Percentiles rank a stretch among this genome's conserved stretches.
These are phyloP conservation scores for Montipora capitata DNA, from an alignment of 92 coral and sea anemone genomes.

Conservation along the genomic window DNA sequence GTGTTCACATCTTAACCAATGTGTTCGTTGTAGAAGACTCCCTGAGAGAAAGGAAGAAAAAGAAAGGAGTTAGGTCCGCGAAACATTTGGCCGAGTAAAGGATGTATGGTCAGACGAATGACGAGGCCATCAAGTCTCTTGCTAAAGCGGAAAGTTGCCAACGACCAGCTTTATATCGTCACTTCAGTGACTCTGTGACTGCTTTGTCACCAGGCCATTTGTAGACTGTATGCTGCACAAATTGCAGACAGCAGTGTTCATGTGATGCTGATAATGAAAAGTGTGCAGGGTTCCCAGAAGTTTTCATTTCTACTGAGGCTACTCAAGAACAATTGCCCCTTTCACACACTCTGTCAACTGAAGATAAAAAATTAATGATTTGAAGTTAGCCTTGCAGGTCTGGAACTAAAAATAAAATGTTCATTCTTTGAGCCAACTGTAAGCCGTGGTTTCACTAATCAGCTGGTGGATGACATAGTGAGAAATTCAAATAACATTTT, in stretches of 20 bases:
- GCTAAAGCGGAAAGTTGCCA: too few relatives aligned
- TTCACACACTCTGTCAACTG: too few relatives aligned
- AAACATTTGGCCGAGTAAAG: constrained; percentile 57
- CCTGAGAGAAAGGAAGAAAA: not conserved
- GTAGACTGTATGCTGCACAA: constrained; percentile 31
- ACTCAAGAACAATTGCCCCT: too few relatives aligned
- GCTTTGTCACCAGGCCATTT: constrained; percentile 21
- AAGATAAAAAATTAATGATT: too few relatives aligned
- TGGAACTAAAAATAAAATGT: too few relatives aligned
- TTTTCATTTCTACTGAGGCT: not conserved
- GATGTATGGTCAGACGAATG: constrained; percentile 56
- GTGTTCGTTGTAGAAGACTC: constrained; percentile 1
- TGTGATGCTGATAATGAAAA: not conserved
- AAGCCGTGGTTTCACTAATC: too few relatives aligned
- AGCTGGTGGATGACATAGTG: too few relatives aligned
- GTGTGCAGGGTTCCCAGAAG: not conserved
- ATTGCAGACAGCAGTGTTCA: constrained; percentile 41
- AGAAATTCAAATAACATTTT: too few relatives aligned
- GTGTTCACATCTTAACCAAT: too few relatives aligned
- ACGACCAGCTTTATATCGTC: constrained; percentile 36
- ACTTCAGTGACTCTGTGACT: constrained; percentile 42
- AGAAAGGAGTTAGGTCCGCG: constrained; percentile 50
- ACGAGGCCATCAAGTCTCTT: constrained; percentile 71
- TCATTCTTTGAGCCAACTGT: too few relatives aligned
- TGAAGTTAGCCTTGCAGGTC: too few relatives aligned